phyloP scores from a whole-genome alignment of 2,113 vertebrate genomes.

The Aldabrachelys gigantea region DNA sequence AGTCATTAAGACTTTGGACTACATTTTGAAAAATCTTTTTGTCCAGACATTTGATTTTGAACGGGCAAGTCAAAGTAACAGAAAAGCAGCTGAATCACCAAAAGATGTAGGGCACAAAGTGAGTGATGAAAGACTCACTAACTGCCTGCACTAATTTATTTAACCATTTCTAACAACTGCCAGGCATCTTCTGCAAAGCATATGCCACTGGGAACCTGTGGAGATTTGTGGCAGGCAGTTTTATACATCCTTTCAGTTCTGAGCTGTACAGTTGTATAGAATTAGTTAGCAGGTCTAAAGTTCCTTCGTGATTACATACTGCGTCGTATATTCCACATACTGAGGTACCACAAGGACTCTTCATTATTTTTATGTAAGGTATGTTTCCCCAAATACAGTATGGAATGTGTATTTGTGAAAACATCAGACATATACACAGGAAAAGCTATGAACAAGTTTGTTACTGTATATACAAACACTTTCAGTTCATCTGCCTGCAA shows the following conservation, averaged over 20 bases:
- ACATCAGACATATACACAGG: fast-evolving
- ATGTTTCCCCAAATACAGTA: not conserved
- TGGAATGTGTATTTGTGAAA: not conserved
- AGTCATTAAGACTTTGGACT: not conserved
- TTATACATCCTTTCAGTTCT: fast-evolving
- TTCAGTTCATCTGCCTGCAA: not conserved
- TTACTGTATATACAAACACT: not conserved
- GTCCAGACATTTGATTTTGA: not conserved
- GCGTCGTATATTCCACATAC: not conserved
- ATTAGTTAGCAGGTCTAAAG: not conserved
- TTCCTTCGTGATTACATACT: not conserved
- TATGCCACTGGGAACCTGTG: not conserved
- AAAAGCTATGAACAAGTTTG: not conserved
- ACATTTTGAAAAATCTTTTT: not conserved
- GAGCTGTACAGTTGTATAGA: not conserved
- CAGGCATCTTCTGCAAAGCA: not conserved
- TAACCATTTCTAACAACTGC: not conserved
- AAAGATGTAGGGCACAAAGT: not conserved
- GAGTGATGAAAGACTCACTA: not conserved
- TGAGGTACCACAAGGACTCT: not conserved
- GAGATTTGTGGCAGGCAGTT: not conserved
- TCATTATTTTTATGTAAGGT: too few species aligned
- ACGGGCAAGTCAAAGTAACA: not conserved
- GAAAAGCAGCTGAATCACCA: not conserved
- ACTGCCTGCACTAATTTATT: not conserved